Evolutionary conservation across 2,113 vertebrate species (phyloP).

Genomic region (Corythoichthys haematopterus): DNA sequence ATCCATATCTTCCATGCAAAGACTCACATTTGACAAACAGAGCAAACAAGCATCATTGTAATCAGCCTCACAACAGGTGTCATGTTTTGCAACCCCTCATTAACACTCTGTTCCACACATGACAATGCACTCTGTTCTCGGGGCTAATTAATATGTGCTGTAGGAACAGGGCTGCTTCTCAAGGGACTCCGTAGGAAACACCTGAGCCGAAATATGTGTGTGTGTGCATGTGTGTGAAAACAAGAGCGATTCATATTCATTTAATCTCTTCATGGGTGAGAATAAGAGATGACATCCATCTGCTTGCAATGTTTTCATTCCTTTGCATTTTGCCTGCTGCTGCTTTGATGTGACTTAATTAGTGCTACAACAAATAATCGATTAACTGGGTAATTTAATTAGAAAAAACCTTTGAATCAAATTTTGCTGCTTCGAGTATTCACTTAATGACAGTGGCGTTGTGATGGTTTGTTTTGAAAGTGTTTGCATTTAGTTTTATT

Average conservation of each 20-base stretch:
- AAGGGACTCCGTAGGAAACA: slow-evolving; percentile 25
- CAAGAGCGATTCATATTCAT: neutral
- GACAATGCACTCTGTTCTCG: slow-evolving; percentile 45
- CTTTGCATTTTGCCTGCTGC: neutral
- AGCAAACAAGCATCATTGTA: slow-evolving; percentile 52
- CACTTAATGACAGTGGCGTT: no score
- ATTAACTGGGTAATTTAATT: no score
- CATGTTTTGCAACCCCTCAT: slow-evolving; percentile 51
- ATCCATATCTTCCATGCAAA: neutral
- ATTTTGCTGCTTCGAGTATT: no score
- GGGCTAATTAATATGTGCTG: slow-evolving; percentile 48
- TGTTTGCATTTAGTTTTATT: no score
- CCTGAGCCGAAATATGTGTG: neutral
- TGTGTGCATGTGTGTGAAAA: slow-evolving; percentile 5
- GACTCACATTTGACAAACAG: slow-evolving; percentile 11
- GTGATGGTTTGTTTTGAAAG: no score
- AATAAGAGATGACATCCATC: neutral
- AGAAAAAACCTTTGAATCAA: no score
- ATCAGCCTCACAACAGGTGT: slow-evolving; percentile 31
- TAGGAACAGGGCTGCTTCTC: slow-evolving; percentile 39
- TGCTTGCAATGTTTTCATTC: neutral
- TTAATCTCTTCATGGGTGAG: slow-evolving; percentile 7
- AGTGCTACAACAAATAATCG: no score
- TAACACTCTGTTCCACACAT: slow-evolving; percentile 42
- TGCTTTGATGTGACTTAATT: neutral